Percentiles rank a stretch among this genome's conserved stretches.
Evolutionary conservation across 1,140 invertebrate species (phyloP).

Genomic region (Drosophila kohkoa): DNA sequence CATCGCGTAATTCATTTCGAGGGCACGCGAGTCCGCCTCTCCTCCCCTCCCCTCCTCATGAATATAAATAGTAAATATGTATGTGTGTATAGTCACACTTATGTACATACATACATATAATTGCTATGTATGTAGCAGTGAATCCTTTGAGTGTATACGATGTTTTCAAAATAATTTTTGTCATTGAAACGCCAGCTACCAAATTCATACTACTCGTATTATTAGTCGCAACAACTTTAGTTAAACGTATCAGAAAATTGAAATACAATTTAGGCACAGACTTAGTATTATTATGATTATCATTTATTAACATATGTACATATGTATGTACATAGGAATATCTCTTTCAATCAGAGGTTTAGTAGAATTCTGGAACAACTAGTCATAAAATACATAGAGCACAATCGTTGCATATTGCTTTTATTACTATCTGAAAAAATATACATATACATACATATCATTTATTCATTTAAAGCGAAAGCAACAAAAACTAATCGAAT

Average conservation of each 20-base stretch:
- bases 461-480: conserved; percentile 6
- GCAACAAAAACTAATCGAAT: conserved; percentile 9
- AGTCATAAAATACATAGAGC: not conserved
- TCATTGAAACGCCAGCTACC: too few relatives aligned
- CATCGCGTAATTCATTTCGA: conserved; percentile 38
- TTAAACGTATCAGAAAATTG: too few relatives aligned
- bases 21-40: conserved; percentile 2
- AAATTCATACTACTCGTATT: too few relatives aligned
- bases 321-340: too few relatives aligned
- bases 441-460: not conserved
- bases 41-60: not conserved
- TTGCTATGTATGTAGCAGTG: too few relatives aligned
- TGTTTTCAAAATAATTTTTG: too few relatives aligned
- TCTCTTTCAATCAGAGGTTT: too few relatives aligned
- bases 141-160: too few relatives aligned
- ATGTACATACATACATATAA: not conserved
- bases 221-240: too few relatives aligned
- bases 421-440: not conserved
- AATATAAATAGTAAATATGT: not conserved
- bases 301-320: too few relatives aligned
- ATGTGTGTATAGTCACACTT: not conserved
- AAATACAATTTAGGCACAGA: too few relatives aligned
- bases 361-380: not conserved
- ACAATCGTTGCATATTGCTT: not conserved
- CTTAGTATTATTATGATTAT: too few relatives aligned